phyloP scores from a whole-genome alignment of 2,797 vertebrate species.

The Petrocephalus sullivani region DNA sequence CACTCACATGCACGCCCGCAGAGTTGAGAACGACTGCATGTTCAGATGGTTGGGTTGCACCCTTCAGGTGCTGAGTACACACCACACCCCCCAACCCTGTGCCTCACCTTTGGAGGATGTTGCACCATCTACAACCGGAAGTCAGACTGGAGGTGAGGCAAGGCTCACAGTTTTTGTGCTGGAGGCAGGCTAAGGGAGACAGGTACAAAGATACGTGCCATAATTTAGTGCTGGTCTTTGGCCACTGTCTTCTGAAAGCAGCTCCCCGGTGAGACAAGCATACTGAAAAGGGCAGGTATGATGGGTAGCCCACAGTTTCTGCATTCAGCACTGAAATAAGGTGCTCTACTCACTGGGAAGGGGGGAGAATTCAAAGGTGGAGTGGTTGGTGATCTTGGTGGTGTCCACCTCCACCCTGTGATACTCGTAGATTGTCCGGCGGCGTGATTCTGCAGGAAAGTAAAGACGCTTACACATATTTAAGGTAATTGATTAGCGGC shows the following conservation, averaged over 20 bases:
- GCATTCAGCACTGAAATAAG: background rate
- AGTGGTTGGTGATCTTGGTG: conserved; percentile 64
- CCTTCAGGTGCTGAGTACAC: background rate
- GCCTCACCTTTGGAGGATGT: conserved; percentile 81
- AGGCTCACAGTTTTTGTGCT: conserved; percentile 75
- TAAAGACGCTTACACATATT: background rate
- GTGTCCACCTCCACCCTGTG: conserved; percentile 84
- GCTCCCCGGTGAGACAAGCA: background rate
- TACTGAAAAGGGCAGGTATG: background rate
- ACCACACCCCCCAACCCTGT: background rate
- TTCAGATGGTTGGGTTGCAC: background rate
- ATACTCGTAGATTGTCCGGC: conserved; percentile 84
- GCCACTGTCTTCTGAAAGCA: background rate
- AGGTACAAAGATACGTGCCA: conserved; percentile 25
- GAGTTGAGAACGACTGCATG: background rate
- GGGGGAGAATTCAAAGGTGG: conserved; percentile 81
- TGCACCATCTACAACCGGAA: conserved; percentile 87
- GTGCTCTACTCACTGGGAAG: conserved; percentile 61
- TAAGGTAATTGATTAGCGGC: background rate
- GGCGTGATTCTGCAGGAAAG: conserved; percentile 61
- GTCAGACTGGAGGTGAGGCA: conserved; percentile 74
- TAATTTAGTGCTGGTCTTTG: background rate
- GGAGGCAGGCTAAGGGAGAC: conserved; percentile 74
- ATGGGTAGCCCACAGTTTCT: background rate
- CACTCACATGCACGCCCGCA: conserved; percentile 4